These are phyloP conservation scores for Nesospiza acunhae DNA, from an alignment of 2,113 vertebrate genomes.

Conservation along the genomic window DNA sequence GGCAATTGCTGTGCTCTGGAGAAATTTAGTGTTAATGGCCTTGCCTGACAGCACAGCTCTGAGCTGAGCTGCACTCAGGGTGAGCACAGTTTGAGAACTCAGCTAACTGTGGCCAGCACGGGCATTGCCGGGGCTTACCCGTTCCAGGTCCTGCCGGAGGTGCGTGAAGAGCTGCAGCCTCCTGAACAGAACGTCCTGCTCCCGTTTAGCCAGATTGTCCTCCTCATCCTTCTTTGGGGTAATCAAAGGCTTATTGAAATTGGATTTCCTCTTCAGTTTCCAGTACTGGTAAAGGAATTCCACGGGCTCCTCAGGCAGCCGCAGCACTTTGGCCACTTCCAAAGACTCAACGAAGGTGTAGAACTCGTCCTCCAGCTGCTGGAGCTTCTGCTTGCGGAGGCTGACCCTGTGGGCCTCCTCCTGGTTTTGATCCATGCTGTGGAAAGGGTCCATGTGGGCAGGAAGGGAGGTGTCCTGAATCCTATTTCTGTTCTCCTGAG, in stretches of 20 bases:
- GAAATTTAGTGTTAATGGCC: not conserved
- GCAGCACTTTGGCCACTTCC: slow-evolving; percentile 82
- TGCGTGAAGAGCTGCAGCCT: slow-evolving; percentile 95
- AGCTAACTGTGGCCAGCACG: not conserved
- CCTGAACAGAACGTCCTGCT: slow-evolving; percentile 93
- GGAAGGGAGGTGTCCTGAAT: slow-evolving; percentile 43
- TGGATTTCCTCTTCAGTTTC: slow-evolving; percentile 94
- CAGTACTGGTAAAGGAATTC: slow-evolving; percentile 96
- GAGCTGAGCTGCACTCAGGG: accelerated
- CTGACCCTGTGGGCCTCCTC: slow-evolving; percentile 85
- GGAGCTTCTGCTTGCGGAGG: slow-evolving; percentile 90
- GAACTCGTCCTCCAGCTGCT: slow-evolving; percentile 95
- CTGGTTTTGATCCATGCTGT: slow-evolving; percentile 75
- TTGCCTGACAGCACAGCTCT: not conserved
- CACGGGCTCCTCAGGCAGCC: slow-evolving; percentile 80
- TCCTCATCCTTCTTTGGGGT: slow-evolving; percentile 96
- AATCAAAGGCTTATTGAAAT: slow-evolving; percentile 94
- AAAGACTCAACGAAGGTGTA: slow-evolving; percentile 85
- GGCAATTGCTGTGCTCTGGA: not conserved
- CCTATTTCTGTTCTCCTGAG: slow-evolving; percentile 62
- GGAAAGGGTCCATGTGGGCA: slow-evolving; percentile 52
- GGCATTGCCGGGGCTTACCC: slow-evolving; percentile 74
- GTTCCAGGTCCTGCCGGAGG: slow-evolving; percentile 94
- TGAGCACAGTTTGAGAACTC: accelerated
- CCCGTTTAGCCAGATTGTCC: slow-evolving; percentile 91